These are phyloP conservation scores for Hydrocynus forskahlii DNA, from an alignment of 2,797 vertebrate species.

Conservation along the genomic window DNA sequence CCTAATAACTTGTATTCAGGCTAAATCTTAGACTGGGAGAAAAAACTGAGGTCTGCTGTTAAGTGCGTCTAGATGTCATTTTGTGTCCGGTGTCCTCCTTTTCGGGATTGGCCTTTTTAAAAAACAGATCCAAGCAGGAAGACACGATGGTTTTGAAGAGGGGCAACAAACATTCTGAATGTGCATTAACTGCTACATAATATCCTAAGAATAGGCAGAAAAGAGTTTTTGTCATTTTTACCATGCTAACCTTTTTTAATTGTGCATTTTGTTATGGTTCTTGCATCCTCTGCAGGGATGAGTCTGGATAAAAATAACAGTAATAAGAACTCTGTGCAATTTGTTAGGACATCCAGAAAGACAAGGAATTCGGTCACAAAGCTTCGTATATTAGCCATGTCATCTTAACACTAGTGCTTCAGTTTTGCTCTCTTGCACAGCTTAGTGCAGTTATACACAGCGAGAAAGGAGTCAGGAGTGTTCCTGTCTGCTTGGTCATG, in stretches of 20 bases:
- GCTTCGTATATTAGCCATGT: constrained; percentile 7
- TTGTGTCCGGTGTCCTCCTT: background rate
- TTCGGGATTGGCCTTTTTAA: background rate
- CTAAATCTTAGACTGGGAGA: background rate
- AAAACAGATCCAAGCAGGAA: background rate
- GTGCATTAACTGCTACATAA: background rate
- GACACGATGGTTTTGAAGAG: background rate
- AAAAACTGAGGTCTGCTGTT: background rate
- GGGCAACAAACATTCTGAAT: background rate
- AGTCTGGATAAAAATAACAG: background rate
- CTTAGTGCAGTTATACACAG: background rate
- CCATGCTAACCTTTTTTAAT: background rate
- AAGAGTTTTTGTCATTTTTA: background rate
- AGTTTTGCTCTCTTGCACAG: constrained; percentile 8
- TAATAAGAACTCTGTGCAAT: background rate
- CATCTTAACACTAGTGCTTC: constrained; percentile 1
- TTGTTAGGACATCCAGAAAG: constrained; percentile 14
- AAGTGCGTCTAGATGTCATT: background rate
- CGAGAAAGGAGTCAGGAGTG: background rate
- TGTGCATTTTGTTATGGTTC: background rate
- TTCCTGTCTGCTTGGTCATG: background rate
- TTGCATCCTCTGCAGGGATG: background rate
- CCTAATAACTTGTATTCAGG: background rate
- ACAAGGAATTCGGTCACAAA: background rate
- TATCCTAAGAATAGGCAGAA: background rate